Evolutionary conservation across 2,888 invertebrate species (phyloP).

Genomic region (Phyllotreta cruciferae): DNA sequence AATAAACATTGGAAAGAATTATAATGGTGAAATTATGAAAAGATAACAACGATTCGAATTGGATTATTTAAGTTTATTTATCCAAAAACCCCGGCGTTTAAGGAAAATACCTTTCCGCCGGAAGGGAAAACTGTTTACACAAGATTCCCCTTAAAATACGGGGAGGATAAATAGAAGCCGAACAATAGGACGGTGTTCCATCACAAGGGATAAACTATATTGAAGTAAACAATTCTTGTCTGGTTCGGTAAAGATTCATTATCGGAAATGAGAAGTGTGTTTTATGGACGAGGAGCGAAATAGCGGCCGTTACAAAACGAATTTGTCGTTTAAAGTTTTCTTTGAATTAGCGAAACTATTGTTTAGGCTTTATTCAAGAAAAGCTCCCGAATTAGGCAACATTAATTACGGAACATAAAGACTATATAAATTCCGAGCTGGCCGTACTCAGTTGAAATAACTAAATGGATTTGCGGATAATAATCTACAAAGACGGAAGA

Average conservation of each 20-base stretch:
- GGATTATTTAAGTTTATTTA: constrained; percentile 53
- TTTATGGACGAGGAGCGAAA: constrained; percentile 17
- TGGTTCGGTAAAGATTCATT: constrained; percentile 25
- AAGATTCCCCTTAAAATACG: constrained; percentile 46
- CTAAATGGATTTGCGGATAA: constrained; percentile 21
- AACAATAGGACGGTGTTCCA: constrained; percentile 48
- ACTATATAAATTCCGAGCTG: constrained; percentile 15
- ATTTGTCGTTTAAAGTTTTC: constrained; percentile 27
- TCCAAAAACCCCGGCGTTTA: constrained; percentile 41
- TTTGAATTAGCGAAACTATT: constrained; percentile 26
- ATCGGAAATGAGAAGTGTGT: constrained; percentile 27
- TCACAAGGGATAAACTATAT: constrained; percentile 43
- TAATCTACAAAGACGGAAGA: constrained; percentile 5
- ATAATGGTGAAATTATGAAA: constrained; percentile 52
- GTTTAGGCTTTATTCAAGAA: constrained; percentile 26
- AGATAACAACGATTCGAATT: constrained; percentile 51
- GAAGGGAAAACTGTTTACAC: constrained; percentile 39
- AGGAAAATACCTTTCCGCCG: constrained; percentile 28
- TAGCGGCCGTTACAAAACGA: constrained; percentile 20
- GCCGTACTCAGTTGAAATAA: constrained; percentile 10
- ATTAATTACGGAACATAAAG: constrained; percentile 24
- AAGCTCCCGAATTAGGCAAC: constrained; percentile 19
- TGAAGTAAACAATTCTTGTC: constrained; percentile 27
- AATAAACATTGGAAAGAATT: constrained; percentile 35
- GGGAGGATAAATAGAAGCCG: constrained; percentile 56